phyloP scores from a whole-genome alignment of 2,113 vertebrate genomes.

The Spilogale gracilis region DNA sequence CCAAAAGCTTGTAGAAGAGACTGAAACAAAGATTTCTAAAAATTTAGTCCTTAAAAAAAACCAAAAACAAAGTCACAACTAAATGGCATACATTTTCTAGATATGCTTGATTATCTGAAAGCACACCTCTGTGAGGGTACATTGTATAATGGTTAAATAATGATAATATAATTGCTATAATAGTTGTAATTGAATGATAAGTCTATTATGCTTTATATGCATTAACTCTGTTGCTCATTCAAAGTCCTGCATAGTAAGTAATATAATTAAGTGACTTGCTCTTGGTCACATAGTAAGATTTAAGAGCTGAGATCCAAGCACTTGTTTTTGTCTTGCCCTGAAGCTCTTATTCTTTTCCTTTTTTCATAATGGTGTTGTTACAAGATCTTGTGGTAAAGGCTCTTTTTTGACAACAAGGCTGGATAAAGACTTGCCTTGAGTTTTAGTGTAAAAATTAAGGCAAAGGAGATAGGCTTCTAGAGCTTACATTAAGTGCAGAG shows the following conservation, averaged over 20 bases:
- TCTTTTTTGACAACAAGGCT: neutral
- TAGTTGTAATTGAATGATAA: neutral
- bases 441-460: constrained; percentile 46
- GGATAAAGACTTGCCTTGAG: constrained; percentile 42
- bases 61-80: neutral
- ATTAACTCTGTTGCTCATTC: neutral
- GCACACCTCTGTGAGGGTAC: neutral
- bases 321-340: neutral
- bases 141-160: neutral
- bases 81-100: constrained; percentile 1
- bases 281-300: neutral
- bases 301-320: neutral
- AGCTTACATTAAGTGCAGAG: neutral
- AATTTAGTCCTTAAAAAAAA: neutral
- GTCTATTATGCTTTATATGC: neutral
- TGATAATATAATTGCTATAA: constrained; percentile 12
- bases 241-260: neutral
- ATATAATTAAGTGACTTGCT: neutral
- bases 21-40: constrained; percentile 24
- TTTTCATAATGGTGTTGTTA: neutral
- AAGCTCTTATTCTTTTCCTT: neutral
- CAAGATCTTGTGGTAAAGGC: neutral
- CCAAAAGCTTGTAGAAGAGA: neutral
- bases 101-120: constrained; percentile 20
- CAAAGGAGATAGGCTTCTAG: neutral